Percentiles rank a stretch among this genome's conserved stretches.
phyloP scores from a whole-genome alignment of 1,140 invertebrate genomes.

The Idris sp. region DNA sequence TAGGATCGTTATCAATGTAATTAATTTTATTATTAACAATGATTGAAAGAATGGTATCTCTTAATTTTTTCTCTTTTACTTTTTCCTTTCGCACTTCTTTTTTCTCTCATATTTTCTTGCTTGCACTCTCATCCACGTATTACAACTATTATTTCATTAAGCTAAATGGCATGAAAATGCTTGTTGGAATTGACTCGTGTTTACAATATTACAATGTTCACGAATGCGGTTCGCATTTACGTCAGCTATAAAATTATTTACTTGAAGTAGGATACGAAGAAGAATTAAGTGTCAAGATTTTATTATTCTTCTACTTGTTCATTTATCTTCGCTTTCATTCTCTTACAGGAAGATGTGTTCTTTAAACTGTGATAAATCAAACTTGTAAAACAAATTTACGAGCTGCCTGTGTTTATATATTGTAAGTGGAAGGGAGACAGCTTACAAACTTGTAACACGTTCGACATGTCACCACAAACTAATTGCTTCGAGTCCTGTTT shows the following conservation, averaged over 20 bases:
- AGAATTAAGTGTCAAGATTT: no score
- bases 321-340: conserved; percentile 6
- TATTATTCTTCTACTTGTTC: conserved; percentile 8
- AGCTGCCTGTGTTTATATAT: no score
- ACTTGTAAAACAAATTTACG: no score
- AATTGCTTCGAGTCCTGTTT: conserved; percentile 30
- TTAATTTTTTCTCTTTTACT: no score
- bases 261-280: conserved; percentile 31
- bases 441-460: no score
- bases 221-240: conserved; percentile 60
- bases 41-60: conserved; percentile 76
- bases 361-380: no score
- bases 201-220: conserved; percentile 71
- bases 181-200: conserved; percentile 78
- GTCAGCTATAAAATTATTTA: conserved; percentile 43
- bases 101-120: conserved; percentile 31
- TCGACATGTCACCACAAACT: conserved; percentile 10
- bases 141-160: conserved; percentile 75
- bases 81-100: conserved; percentile 29
- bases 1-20: conserved; percentile 75
- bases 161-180: conserved; percentile 78
- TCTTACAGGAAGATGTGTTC: conserved; percentile 1
- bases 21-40: conserved; percentile 72
- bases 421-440: no score
- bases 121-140: conserved; percentile 40